Percentiles rank a stretch among this genome's conserved stretches.
Conservation (phyloP, 2,888 invertebrate species). For the Lasioglossum vierecki region DNA sequence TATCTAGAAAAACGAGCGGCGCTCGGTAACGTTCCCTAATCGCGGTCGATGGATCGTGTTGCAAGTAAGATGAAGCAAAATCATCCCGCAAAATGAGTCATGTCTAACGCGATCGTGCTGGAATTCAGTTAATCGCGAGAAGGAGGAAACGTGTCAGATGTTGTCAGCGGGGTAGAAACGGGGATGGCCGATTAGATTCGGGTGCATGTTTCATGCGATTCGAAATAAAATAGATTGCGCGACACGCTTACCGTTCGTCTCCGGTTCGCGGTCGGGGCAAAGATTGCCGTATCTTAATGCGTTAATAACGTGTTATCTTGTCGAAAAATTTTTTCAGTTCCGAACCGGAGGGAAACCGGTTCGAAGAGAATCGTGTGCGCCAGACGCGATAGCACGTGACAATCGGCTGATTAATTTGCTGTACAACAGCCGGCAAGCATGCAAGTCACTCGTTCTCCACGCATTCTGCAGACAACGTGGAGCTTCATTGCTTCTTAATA, state of each 20-base stretch:
- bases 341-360: conserved; percentile 34
- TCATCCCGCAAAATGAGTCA: conserved; percentile 1
- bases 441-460: background rate
- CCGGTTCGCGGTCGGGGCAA: conserved; percentile 5
- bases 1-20: background rate
- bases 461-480: conserved; percentile 1
- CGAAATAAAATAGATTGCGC: background rate
- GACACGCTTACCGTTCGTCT: conserved; percentile 5
- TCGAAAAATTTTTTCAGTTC: conserved; percentile 40
- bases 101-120: background rate
- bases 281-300: conserved; percentile 40
- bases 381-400: conserved; percentile 2
- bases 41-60: background rate
- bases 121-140: conserved; percentile 21
- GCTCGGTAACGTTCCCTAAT: background rate
- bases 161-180: background rate
- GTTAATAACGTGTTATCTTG: conserved; percentile 32
- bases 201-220: conserved; percentile 6
- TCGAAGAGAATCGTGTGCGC: background rate
- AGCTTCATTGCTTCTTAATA: conserved; percentile 13
- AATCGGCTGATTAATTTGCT: conserved; percentile 9
- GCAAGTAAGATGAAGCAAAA: background rate
- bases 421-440: background rate
- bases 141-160: conserved; percentile 4
- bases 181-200: conserved; percentile 16